Conservation (phyloP, 2,888 invertebrate species). For the Reticulitermes lucifugus region DNA sequence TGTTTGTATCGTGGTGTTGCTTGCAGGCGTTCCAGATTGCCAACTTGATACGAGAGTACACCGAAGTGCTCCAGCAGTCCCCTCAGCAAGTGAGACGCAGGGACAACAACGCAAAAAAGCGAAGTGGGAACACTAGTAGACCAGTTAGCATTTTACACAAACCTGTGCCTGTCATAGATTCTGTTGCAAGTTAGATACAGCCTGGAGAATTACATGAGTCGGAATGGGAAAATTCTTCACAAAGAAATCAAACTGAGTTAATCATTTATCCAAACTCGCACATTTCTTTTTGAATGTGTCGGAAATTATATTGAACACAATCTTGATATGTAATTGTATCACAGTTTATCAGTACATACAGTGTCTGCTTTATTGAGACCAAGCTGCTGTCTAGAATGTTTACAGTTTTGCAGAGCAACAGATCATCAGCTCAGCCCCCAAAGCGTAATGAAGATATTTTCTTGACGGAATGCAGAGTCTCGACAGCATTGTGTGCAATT, state of each 20-base stretch:
- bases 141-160: slow-evolving; percentile 68
- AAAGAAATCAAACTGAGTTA: slow-evolving; percentile 8
- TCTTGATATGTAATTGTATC: background rate
- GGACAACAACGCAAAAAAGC: slow-evolving; percentile 32
- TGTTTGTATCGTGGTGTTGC: background rate
- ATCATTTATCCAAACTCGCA: background rate
- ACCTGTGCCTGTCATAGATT: slow-evolving; percentile 70
- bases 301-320: background rate
- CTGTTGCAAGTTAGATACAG: slow-evolving; percentile 69
- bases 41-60: slow-evolving; percentile 90
- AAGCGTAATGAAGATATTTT: slow-evolving; percentile 5
- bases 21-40: slow-evolving; percentile 91
- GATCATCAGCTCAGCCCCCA: background rate
- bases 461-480: background rate
- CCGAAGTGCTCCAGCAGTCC: slow-evolving; percentile 72
- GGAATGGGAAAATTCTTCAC: slow-evolving; percentile 46
- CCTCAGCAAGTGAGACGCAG: slow-evolving; percentile 56
- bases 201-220: slow-evolving; percentile 56
- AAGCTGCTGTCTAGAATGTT: background rate
- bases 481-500: slow-evolving; percentile 25
- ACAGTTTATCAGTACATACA: background rate
- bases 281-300: background rate
- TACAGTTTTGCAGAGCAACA: no score
- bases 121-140: slow-evolving; percentile 57
- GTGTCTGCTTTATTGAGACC: background rate